These are phyloP conservation scores for Drosophila tsacasi DNA, from an alignment of 1,140 invertebrate genomes.

Conservation along the genomic window DNA sequence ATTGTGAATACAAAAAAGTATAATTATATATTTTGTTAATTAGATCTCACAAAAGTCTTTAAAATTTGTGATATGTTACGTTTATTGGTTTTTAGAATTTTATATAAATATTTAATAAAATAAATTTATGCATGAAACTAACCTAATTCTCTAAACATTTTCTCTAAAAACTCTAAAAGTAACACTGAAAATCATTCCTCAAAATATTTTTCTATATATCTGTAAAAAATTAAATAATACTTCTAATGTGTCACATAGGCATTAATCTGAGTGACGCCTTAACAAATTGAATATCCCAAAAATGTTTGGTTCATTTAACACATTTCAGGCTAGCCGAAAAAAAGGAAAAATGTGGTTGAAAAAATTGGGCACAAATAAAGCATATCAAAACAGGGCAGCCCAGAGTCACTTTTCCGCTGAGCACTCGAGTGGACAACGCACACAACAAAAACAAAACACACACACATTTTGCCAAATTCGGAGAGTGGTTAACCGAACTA, in stretches of 20 bases:
- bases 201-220: not conserved
- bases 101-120: no score
- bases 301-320: constrained; percentile 71
- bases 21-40: no score
- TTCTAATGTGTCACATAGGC: constrained; percentile 49
- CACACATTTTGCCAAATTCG: constrained; percentile 4
- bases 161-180: no score
- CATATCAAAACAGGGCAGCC: constrained; percentile 37
- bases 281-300: constrained; percentile 57
- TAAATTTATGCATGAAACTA: no score
- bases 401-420: constrained; percentile 57
- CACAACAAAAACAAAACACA: not conserved
- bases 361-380: constrained; percentile 32
- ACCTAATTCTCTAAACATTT: no score
- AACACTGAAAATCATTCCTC: no score
- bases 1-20: no score
- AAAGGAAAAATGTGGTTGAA: constrained; percentile 20
- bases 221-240: constrained; percentile 14
- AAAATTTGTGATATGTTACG: no score
- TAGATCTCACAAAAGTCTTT: no score
- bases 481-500: constrained; percentile 1
- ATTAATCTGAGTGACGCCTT: constrained; percentile 24
- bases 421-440: constrained; percentile 62
- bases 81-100: no score
- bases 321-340: constrained; percentile 13